Evolutionary conservation across 2,113 vertebrate genomes (phyloP).

Genomic region (Urocynchramus pylzowi): DNA sequence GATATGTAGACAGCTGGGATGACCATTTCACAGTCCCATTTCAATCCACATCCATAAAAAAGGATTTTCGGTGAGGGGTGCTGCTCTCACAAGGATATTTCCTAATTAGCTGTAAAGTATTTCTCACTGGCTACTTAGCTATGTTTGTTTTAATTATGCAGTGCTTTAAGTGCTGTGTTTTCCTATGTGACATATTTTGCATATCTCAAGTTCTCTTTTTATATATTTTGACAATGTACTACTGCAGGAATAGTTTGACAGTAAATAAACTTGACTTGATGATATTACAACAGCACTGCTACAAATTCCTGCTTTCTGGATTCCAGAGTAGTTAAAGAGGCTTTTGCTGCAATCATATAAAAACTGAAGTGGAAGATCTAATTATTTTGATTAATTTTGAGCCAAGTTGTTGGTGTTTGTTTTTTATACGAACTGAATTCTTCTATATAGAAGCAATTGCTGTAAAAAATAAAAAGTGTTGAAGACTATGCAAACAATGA

Average conservation of each 20-base stretch:
- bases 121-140: conserved; percentile 1
- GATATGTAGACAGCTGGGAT: background rate
- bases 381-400: conserved; percentile 26
- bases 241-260: conserved; percentile 8
- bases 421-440: background rate
- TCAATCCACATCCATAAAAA: background rate
- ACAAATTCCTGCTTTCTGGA: background rate
- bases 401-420: background rate
- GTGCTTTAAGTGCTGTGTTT: background rate
- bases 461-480: background rate
- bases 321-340: background rate
- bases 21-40: background rate
- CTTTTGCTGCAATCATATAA: conserved; percentile 10
- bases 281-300: background rate
- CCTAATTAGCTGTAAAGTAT: background rate
- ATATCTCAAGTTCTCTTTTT: conserved; percentile 13
- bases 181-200: conserved; percentile 8
- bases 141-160: conserved; percentile 1
- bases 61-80: background rate
- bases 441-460: background rate
- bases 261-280: conserved; percentile 45
- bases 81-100: background rate
- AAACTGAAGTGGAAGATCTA: conserved; percentile 23
- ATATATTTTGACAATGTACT: conserved; percentile 43
- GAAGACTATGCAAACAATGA: background rate